Percentiles rank a stretch among this genome's conserved stretches.
phyloP scores from a whole-genome alignment of 2,113 vertebrate species.

The Aspidoscelis tigris region DNA sequence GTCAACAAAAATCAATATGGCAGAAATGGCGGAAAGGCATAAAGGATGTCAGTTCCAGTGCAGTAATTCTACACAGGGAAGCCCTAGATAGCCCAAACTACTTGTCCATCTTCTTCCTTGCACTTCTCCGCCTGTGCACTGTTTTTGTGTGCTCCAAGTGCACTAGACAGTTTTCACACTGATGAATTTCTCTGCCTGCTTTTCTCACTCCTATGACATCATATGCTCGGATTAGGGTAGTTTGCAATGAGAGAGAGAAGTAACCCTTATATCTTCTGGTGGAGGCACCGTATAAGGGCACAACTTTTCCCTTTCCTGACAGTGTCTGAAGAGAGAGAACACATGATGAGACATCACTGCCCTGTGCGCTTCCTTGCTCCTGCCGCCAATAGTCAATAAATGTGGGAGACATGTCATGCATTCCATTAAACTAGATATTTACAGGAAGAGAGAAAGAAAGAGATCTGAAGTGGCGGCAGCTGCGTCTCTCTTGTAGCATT shows the following conservation, averaged over 20 bases:
- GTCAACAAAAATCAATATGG: no score
- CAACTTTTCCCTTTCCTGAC: not conserved
- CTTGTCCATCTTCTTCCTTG: not conserved
- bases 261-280: not conserved
- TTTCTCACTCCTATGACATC: not conserved
- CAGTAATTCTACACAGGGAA: no score
- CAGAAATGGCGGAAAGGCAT: no score
- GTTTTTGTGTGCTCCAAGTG: not conserved
- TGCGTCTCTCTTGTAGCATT: not conserved
- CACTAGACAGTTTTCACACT: not conserved
- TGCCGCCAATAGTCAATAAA: not conserved
- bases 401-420: not conserved
- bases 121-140: not conserved
- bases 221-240: not conserved
- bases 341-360: not conserved
- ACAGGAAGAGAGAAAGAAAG: not conserved
- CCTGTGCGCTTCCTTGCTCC: not conserved
- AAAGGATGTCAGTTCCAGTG: no score
- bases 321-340: not conserved
- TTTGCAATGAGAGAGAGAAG: not conserved
- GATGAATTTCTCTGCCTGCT: not conserved
- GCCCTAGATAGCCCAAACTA: no score
- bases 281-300: not conserved
- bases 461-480: not conserved
- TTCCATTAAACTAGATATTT: not conserved